A percentile compares a stretch with the other conserved stretches of the same genome.
Conservation (phyloP, 2,797 vertebrate genomes). For the Allobates femoralis region DNA sequence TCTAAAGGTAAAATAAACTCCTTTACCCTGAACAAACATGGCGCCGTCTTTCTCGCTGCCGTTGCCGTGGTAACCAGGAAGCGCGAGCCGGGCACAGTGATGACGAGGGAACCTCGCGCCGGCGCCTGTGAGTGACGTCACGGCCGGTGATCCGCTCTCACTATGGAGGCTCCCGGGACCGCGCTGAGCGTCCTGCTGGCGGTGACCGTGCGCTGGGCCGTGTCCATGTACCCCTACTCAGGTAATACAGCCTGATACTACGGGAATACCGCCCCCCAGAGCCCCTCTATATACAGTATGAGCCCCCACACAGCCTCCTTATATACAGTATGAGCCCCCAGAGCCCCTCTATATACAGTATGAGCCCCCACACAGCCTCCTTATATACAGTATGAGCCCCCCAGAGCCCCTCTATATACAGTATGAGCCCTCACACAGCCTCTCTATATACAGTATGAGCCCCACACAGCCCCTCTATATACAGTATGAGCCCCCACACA, state of each 20-base stretch:
- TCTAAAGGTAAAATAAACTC: neutral
- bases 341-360: too few relatives aligned
- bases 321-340: too few relatives aligned
- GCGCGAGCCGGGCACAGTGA: neutral
- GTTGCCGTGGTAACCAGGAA: neutral
- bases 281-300: too few relatives aligned
- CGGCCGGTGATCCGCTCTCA: constrained; percentile 12
- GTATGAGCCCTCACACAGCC: too few relatives aligned
- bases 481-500: too few relatives aligned
- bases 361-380: too few relatives aligned
- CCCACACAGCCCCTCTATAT: too few relatives aligned
- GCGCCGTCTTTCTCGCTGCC: too few relatives aligned
- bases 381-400: too few relatives aligned
- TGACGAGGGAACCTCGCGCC: constrained; percentile 63
- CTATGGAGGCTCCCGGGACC: constrained; percentile 86
- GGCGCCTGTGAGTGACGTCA: constrained; percentile 62
- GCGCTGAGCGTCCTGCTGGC: constrained; percentile 80
- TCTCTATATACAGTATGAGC: too few relatives aligned
- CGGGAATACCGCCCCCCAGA: neutral
- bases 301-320: too few relatives aligned
- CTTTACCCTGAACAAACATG: neutral
- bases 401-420: too few relatives aligned
- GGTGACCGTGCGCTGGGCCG: constrained; percentile 87
- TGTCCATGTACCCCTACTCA: constrained; percentile 94
- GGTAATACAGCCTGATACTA: constrained; percentile 74